phyloP scores from a whole-genome alignment of 2,113 vertebrate genomes.

The Thalassoma bifasciatum region DNA sequence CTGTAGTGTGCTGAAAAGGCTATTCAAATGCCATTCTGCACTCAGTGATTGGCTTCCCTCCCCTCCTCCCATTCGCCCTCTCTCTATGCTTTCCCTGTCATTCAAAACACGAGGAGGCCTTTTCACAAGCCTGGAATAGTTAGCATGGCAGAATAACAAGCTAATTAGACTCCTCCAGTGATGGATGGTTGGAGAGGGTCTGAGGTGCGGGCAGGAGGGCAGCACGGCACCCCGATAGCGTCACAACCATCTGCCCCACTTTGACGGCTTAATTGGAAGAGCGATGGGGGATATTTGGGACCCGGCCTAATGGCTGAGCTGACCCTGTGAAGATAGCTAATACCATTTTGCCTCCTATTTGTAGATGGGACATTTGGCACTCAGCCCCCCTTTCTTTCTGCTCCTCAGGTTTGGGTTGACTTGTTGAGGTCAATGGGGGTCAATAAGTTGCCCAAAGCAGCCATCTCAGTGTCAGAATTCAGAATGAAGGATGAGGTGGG shows the following conservation, averaged over 20 bases:
- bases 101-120: constrained; percentile 81
- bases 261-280: constrained; percentile 78
- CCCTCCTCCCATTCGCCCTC: constrained; percentile 67
- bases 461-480: constrained; percentile 38
- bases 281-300: constrained; percentile 66
- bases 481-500: constrained; percentile 49
- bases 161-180: constrained; percentile 82
- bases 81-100: constrained; percentile 78
- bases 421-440: constrained; percentile 62
- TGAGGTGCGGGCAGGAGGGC: constrained; percentile 66
- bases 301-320: constrained; percentile 64
- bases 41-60: constrained; percentile 76
- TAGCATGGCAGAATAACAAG: constrained; percentile 84
- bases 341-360: constrained; percentile 54
- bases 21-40: constrained; percentile 83
- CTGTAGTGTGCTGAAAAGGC: constrained; percentile 80
- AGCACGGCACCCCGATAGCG: constrained; percentile 62
- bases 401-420: constrained; percentile 41
- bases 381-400: constrained; percentile 22
- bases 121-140: constrained; percentile 82
- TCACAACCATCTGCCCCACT: constrained; percentile 66
- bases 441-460: constrained; percentile 47
- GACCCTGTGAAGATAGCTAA: constrained; percentile 56
- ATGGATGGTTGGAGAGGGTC: constrained; percentile 71
- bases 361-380: constrained; percentile 25